A percentile compares a stretch with the other conserved stretches of the same genome.
Conservation (phyloP, 2,888 invertebrate species). For the Orthosia incerta region DNA sequence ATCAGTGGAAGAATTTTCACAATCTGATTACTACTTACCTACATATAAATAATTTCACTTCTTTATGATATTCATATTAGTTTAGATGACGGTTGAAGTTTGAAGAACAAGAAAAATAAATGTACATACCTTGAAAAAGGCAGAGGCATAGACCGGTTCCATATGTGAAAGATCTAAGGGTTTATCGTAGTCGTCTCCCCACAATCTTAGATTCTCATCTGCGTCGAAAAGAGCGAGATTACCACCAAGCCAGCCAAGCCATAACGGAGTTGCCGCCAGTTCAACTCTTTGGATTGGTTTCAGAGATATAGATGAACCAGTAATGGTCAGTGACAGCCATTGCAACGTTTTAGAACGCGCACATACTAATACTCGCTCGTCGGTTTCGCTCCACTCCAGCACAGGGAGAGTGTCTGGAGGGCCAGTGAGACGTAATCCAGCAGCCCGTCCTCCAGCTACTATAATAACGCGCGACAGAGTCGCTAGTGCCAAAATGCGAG, state of each 20-base stretch:
- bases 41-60: no score
- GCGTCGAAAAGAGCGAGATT: slow-evolving; percentile 96
- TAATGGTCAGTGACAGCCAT: slow-evolving; percentile 94
- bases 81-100: no score
- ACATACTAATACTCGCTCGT: slow-evolving; percentile 97
- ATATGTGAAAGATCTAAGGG: slow-evolving; percentile 95
- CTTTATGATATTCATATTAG: no score
- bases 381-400: slow-evolving; percentile 95
- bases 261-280: slow-evolving; percentile 92
- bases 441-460: slow-evolving; percentile 85
- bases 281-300: slow-evolving; percentile 93
- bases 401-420: slow-evolving; percentile 96
- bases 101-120: no score
- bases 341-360: slow-evolving; percentile 96
- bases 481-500: slow-evolving; percentile 96
- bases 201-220: slow-evolving; percentile 95
- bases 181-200: slow-evolving; percentile 97
- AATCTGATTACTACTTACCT: no score
- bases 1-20: no score
- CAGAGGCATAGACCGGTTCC: slow-evolving; percentile 96
- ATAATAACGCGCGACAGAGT: slow-evolving; percentile 96
- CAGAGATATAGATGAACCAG: slow-evolving; percentile 88
- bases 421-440: slow-evolving; percentile 92
- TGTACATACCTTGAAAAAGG: slow-evolving; percentile 94
- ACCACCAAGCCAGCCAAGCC: slow-evolving; percentile 94